Conservation (phyloP, 2,113 vertebrate genomes). For the Chaetorhynchus papuensis region DNA sequence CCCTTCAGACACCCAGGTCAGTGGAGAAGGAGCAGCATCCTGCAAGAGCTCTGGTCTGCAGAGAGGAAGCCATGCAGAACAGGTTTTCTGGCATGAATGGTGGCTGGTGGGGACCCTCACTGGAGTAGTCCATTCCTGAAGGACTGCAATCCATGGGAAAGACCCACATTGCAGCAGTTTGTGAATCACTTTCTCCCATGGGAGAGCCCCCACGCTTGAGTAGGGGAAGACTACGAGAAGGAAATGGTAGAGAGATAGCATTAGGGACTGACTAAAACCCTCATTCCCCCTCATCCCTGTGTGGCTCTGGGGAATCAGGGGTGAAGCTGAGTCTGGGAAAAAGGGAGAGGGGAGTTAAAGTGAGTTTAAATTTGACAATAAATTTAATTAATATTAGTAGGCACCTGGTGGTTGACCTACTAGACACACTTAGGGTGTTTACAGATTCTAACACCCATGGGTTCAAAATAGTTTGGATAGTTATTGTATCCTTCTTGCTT, state of each 20-base stretch:
- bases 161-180: background rate
- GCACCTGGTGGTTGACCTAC: background rate
- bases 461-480: background rate
- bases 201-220: fast-evolving
- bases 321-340: background rate
- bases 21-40: background rate
- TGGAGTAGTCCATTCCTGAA: background rate
- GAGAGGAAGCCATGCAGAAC: background rate
- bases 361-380: background rate
- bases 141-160: fast-evolving
- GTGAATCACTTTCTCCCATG: fast-evolving
- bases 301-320: fast-evolving
- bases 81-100: background rate
- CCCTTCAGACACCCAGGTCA: background rate
- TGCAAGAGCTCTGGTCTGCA: background rate
- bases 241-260: fast-evolving
- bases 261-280: fast-evolving
- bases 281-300: background rate
- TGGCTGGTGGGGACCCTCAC: fast-evolving
- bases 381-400: background rate
- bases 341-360: background rate
- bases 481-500: background rate
- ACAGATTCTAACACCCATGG: background rate
- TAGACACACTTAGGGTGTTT: background rate
- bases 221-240: background rate